Conservation (phyloP, 1,140 invertebrate genomes). For the Saccostrea glomerata region DNA sequence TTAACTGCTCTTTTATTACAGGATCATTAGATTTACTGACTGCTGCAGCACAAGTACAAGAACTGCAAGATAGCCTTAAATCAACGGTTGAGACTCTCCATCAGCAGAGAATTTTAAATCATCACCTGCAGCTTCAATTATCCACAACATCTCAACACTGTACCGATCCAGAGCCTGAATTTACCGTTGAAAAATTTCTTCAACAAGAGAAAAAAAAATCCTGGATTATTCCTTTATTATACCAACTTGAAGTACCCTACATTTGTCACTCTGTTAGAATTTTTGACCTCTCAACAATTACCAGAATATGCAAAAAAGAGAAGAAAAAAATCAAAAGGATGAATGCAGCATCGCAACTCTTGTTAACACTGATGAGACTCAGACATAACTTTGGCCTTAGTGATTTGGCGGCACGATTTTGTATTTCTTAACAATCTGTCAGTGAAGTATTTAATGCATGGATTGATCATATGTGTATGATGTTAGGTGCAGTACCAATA, state of each 20-base stretch:
- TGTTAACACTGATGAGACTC: constrained; percentile 1
- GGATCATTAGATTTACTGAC: not conserved
- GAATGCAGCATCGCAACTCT: not conserved
- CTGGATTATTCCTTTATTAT: constrained; percentile 12
- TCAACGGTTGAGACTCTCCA: not conserved
- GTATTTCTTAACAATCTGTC: constrained; percentile 29
- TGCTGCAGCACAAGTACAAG: not conserved
- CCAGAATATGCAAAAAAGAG: not conserved
- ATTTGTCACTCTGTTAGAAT: constrained; percentile 19
- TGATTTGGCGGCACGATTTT: constrained; percentile 56
- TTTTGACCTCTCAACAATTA: not conserved
- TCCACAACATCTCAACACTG: not conserved
- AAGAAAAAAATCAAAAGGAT: not conserved
- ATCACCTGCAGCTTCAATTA: not conserved
- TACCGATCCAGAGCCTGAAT: not conserved
- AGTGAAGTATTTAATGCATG: constrained; percentile 33
- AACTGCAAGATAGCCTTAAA: not conserved
- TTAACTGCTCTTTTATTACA: not conserved
- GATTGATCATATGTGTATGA: constrained; percentile 35
- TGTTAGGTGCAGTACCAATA: constrained; percentile 17
- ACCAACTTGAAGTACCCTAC: constrained; percentile 2
- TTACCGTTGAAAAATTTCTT: not conserved
- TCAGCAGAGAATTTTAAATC: not conserved
- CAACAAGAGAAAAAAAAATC: not conserved
- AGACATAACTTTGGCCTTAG: constrained; percentile 49